Evolutionary conservation across 2,888 invertebrate genomes (phyloP), one percentile per base, ranked within the genome.

Genomic region (Eugnorisma glareosa): DNA sequence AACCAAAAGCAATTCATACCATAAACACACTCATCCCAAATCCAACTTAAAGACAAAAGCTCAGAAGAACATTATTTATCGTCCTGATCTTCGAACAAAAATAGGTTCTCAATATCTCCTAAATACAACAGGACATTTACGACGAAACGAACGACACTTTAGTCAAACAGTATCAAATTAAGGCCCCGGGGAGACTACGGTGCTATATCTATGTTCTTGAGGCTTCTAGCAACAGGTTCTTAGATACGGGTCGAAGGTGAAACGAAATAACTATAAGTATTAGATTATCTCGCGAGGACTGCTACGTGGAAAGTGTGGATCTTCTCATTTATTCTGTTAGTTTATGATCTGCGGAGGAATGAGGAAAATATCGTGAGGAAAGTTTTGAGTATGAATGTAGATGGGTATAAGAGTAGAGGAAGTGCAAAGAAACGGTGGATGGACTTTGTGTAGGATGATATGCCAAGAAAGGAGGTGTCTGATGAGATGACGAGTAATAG

Each of bases 161-260:
- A 90, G 87, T 92, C 85, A 89, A 91, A 91, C 89, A 90, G 91
- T 92, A 92, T 92, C 91, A 91, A 92, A 93, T 94, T 92, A 93
- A 89, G 85, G 83, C 89, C 92, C 88, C 90, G 71, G 75, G 92
- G 91, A 48, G 88, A 21, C 64, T 87, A n/a, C 75, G 82, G 80
- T 86, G 4, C 64, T 40, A 40, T 87, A 88, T 90, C 89, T 89
- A 59, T 66, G 48, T 78, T 11, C 48, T 61, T 35, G 83, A 88
- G 76, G 90, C 88, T 92, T 90, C 72, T 90, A 93, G 95, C 95
- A 95, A 95, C 95, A 95, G 95, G 95, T 95, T 90, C 92, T 91
- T 90, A 92, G 90, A 91, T 92, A 93, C 91, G 92, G 89, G 85
- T 82, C 84, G 68, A 84, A 87, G 81, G 89, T 89, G 73, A 84